Percentiles rank a stretch among this genome's conserved stretches.
These are phyloP conservation scores for Aphodius sticticus DNA, from an alignment of 2,888 invertebrate species.

Conservation along the genomic window DNA sequence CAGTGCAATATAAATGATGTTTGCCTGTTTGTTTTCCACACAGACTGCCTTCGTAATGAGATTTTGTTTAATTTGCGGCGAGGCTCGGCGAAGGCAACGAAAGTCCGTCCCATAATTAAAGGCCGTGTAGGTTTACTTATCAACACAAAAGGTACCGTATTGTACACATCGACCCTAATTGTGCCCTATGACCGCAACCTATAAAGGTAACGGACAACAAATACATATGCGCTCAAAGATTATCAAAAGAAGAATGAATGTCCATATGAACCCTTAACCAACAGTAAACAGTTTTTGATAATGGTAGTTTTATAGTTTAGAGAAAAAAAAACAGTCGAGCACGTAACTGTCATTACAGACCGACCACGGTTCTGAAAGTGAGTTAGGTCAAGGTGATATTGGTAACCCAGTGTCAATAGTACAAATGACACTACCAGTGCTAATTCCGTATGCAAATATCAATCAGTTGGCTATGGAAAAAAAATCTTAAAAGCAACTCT, in stretches of 20 bases:
- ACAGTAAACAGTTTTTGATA: no score
- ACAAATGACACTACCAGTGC: no score
- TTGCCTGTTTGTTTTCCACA: conserved; percentile 4
- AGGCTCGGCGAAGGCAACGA: neutral
- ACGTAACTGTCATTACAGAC: no score
- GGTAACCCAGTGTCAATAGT: no score
- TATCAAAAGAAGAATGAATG: neutral
- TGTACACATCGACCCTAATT: neutral
- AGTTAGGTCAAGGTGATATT: no score
- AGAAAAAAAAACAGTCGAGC: no score
- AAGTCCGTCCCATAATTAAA: neutral
- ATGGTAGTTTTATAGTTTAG: no score
- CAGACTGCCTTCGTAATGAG: conserved; percentile 4
- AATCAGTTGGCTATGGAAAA: no score
- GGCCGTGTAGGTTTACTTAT: neutral
- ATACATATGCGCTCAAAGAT: neutral
- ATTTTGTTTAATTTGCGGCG: neutral
- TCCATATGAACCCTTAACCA: neutral
- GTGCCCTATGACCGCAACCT: neutral
- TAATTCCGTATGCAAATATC: no score
- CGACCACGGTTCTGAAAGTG: no score
- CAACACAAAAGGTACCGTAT: neutral
- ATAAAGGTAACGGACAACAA: neutral
- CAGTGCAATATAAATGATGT: conserved; percentile 4
- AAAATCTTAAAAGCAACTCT: no score